Conservation (phyloP, 2,797 vertebrate genomes). For the Natrix natrix region DNA sequence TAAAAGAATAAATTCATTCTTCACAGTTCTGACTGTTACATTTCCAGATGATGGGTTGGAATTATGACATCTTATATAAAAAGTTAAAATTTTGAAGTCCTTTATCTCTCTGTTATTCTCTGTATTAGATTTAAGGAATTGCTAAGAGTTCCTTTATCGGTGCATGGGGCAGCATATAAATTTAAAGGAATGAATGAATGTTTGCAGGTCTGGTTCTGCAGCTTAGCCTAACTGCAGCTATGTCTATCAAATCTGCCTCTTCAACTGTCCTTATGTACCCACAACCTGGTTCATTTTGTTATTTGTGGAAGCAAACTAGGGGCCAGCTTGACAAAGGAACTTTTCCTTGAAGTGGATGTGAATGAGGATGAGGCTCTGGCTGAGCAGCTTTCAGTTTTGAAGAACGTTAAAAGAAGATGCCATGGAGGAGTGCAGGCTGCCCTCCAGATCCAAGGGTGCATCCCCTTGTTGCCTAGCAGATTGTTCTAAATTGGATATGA, state of each 20-base stretch:
- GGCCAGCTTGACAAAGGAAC: background rate
- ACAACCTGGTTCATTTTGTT: background rate
- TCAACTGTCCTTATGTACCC: background rate
- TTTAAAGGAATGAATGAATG: no score
- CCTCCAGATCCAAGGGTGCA: background rate
- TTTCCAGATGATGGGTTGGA: conserved; percentile 36
- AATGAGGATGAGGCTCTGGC: background rate
- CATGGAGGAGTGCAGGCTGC: background rate
- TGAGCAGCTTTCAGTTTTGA: background rate
- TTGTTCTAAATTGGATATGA: background rate
- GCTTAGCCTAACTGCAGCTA: no score
- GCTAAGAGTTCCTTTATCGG: no score
- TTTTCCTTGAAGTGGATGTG: background rate
- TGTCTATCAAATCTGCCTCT: no score
- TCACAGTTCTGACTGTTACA: conserved; percentile 1
- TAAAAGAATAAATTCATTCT: background rate
- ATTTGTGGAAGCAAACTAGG: background rate
- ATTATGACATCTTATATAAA: conserved; percentile 37
- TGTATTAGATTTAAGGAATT: conserved; percentile 24
- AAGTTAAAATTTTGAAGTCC: conserved; percentile 32
- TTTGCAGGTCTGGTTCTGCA: no score
- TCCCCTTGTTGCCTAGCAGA: background rate
- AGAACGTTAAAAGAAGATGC: background rate
- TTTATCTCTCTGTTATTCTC: background rate
- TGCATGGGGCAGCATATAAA: no score